Evolutionary conservation across 2,888 invertebrate genomes (phyloP), one percentile per base, ranked within the genome.

Genomic region (Gerris lacustris): DNA sequence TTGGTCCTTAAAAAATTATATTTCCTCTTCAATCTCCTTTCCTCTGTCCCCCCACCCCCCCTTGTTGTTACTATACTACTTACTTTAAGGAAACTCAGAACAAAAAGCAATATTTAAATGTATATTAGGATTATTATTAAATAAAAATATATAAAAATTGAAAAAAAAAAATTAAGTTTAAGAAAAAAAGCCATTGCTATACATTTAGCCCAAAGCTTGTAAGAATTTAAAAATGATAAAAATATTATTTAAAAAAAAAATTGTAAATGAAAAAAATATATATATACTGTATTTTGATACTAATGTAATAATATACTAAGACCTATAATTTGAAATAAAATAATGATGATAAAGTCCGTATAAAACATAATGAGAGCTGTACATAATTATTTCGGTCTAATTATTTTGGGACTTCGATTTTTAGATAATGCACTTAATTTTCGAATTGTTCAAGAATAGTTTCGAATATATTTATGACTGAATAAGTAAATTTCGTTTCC

Each of bases 71-170:
- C 47, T 47, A 47, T 47, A 47, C 11, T 47, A 7, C 11, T 47
- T 7, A 47, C 11, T 7, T 47, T 47, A 47, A 47, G 47, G 47
- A 47, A 47, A 47, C 47, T 47, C 47, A 47, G 47, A 47, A 47
- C 47, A 47, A 73, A 74, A 74, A 74, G 74, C 74, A 74, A 74
- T 74, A 74, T 73, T 74, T 74, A 71, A 64, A 73, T 74, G 73
- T 73, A 72, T 70, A 72, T 73, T 74, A 74, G 73, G 44, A 69
- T 72, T 67, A 71, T 70, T 15, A 47, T 62, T 45, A 69, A 63
- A 67, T 68, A 71, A 62, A 69, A 69, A 69, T 73, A 71, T 69
- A 64, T 62, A 45, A 66, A 62, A 62, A 66, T 68, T n/a, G n/a
- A 68, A 68, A 66, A 62, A 69, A 43, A 62, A 55, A n/a, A 68